Evolutionary conservation across 2,113 vertebrate genomes (phyloP), one percentile per base, ranked within the genome.

Genomic region (Pachyramphus minor): DNA sequence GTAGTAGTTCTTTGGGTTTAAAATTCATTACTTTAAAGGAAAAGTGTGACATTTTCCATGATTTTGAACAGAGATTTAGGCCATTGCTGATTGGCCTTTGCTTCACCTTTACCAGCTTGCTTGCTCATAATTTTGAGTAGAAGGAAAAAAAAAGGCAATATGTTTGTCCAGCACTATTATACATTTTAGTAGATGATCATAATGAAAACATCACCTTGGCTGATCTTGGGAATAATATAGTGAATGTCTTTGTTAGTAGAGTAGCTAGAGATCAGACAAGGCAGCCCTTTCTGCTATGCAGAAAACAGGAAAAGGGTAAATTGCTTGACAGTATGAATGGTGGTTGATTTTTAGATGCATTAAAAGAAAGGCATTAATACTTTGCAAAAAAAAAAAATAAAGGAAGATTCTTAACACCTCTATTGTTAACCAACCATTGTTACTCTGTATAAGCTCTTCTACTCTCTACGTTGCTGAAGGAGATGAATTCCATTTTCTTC

Each of bases 361-460:
- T 87, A 74, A 59, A 94, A 95, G 50, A 75, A 84, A 90, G 42
- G 14, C 31, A 45, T 87, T 91, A 90, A 67, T 77, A 71, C 24
- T 31, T 77, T 94, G 30, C 44, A 39, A 39, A 62, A 62, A 39
- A 39, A 37, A 37, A 25, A 44, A 23, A 81, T 71, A 76, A 2
- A 3, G 22, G 41, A 86, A 53, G 63, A 86, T 59, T 84, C 42
- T 81, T 90, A 74, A 72, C 59, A n/a, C 55, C 20, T 68, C 72
- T 90, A 41, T 92, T 91, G 84, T 97, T 94, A 96, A 87, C 77
- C 49, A 68, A 41, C 71, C 33, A 63, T 83, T 95, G 66, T 74
- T 90, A 77, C 35, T 42, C 30, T 53, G 13, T 84, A 53, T 93
- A 86, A 91, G 41, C 76, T 77, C 41, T 89, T 96, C 71, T 68